These are phyloP conservation scores for Sisor rabdophorus DNA, from an alignment of 2,113 vertebrate genomes.

Conservation along the genomic window DNA sequence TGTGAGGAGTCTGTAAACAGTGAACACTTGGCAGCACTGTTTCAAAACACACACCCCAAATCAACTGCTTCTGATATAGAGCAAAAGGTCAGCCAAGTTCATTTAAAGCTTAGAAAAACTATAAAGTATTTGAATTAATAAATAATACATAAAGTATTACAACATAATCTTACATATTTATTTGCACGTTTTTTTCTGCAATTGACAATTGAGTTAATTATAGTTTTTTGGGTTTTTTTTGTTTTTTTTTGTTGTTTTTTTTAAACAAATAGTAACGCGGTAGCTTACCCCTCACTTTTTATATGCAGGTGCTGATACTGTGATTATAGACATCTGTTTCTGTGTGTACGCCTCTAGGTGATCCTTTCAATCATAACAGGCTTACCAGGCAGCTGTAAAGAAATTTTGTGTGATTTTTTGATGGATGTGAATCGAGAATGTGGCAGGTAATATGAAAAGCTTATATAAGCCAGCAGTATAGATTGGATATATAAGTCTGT, in stretches of 20 bases:
- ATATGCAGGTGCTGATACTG: not conserved
- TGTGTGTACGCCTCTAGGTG: constrained; percentile 65
- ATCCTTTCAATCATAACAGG: constrained; percentile 82
- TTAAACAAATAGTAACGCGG: not conserved
- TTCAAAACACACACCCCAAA: constrained; percentile 68
- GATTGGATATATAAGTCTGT: not conserved
- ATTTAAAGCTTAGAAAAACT: not conserved
- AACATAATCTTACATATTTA: too few relatives aligned
- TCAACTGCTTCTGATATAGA: constrained; percentile 54
- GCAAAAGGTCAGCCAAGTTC: constrained; percentile 74
- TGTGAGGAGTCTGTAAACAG: constrained; percentile 77
- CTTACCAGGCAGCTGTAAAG: constrained; percentile 85
- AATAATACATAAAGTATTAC: too few relatives aligned
- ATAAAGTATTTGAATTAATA: not conserved
- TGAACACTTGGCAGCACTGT: constrained; percentile 77
- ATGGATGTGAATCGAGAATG: constrained; percentile 79
- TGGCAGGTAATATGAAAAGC: constrained; percentile 68
- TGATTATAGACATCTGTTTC: not conserved
- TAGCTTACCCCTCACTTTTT: not conserved
- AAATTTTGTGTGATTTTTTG: constrained; percentile 78
- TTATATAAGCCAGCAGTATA: constrained; percentile 2
- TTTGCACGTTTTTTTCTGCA: not conserved
- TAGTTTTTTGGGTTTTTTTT: too few relatives aligned
- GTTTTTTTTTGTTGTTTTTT: too few relatives aligned
- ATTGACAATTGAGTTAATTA: not conserved